Conservation (phyloP, 1,140 invertebrate species). For the Lerema accius region DNA sequence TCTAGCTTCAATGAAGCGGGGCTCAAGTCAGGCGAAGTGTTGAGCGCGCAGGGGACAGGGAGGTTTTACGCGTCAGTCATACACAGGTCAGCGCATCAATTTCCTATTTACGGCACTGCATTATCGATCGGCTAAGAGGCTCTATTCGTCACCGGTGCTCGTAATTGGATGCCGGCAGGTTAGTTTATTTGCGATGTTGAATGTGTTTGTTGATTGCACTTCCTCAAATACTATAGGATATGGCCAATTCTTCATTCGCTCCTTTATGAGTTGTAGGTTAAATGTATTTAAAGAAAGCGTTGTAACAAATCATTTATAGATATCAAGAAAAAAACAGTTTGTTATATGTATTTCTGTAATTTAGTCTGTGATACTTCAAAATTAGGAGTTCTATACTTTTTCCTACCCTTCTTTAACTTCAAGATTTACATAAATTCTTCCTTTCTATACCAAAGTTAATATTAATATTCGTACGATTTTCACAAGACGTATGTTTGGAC, state of each 20-base stretch:
- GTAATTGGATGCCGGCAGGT: conserved; percentile 37
- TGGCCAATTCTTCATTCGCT: not conserved
- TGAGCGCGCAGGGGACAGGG: not conserved
- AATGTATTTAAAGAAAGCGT: too few relatives aligned
- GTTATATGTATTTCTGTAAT: too few relatives aligned
- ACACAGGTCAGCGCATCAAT: conserved; percentile 43
- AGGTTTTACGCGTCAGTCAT: conserved; percentile 9
- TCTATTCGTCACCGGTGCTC: conserved; percentile 36
- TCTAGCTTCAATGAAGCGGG: conserved; percentile 13
- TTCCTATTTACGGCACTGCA: conserved; percentile 50
- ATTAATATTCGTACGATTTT: too few relatives aligned
- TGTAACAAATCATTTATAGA: too few relatives aligned
- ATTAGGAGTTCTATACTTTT: too few relatives aligned
- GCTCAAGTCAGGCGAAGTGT: not conserved
- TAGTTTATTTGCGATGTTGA: not conserved
- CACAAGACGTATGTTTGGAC: not conserved
- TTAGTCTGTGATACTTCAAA: too few relatives aligned
- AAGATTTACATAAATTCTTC: too few relatives aligned
- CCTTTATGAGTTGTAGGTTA: too few relatives aligned
- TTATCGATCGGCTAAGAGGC: conserved; percentile 42
- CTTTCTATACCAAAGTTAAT: too few relatives aligned
- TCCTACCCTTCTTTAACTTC: too few relatives aligned
- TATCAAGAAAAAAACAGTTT: too few relatives aligned
- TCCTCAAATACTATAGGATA: not conserved
- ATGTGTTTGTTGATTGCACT: conserved; percentile 6